Evolutionary conservation across 2,797 vertebrate species (phyloP).

Genomic region (Acanthurus tractus): DNA sequence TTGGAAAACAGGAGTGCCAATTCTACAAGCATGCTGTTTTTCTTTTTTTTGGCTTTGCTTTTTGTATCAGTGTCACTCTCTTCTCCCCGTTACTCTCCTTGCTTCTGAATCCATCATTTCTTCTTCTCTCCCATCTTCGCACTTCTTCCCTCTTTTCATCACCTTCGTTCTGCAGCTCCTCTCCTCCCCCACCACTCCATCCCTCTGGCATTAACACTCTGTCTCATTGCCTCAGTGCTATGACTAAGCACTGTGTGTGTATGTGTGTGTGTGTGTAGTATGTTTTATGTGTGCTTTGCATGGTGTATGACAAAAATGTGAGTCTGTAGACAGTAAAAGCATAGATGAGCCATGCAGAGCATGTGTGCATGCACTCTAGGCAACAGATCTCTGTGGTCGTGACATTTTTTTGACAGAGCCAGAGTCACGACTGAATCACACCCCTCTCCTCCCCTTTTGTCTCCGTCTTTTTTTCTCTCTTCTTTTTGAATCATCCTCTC

Average conservation of each 20-base stretch:
- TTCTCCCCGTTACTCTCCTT: background rate
- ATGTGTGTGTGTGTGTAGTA: conserved; percentile 43
- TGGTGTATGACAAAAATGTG: conserved; percentile 31
- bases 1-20: conserved; percentile 18
- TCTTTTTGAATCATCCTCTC: conserved; percentile 75
- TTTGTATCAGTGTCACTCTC: conserved; percentile 17
- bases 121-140: conserved; percentile 28
- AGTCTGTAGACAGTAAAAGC: conserved; percentile 5
- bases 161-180: conserved; percentile 61
- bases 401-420: conserved; percentile 71
- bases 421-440: conserved; percentile 77
- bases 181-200: conserved; percentile 41
- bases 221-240: conserved; percentile 75
- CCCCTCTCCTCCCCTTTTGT: conserved; percentile 43
- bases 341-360: conserved; percentile 25
- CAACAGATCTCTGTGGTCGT: conserved; percentile 67
- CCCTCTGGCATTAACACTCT: conserved; percentile 69
- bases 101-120: conserved; percentile 17
- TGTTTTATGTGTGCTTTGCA: conserved; percentile 18
- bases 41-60: conserved; percentile 11
- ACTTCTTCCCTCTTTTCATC: conserved; percentile 56
- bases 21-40: conserved; percentile 1
- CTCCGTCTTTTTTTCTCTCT: conserved; percentile 28
- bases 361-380: conserved; percentile 50
- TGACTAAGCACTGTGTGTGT: conserved; percentile 80